Evolutionary conservation across 2,888 invertebrate species (phyloP).

Genomic region (Eumacrocentrus americanus): DNA sequence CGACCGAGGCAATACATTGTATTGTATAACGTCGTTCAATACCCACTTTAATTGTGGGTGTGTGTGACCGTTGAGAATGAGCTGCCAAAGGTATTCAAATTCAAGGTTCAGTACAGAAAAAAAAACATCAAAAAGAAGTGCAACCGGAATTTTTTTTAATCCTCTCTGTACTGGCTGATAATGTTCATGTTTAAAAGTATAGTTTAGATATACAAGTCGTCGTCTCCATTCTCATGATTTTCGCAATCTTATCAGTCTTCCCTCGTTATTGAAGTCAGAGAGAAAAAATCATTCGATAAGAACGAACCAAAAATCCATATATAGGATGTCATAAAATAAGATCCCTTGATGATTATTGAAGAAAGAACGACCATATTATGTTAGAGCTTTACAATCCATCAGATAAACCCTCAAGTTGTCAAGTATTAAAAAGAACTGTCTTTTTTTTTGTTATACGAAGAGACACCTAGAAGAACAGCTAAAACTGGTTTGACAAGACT

Average conservation of each 20-base stretch:
- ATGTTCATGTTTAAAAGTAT: neutral
- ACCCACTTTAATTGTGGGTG: slow-evolving; percentile 1
- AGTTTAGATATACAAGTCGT: neutral
- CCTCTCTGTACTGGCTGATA: neutral
- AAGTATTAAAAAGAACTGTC: no score
- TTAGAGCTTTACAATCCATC: no score
- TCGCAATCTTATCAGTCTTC: neutral
- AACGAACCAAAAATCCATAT: neutral
- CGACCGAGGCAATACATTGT: slow-evolving; percentile 5
- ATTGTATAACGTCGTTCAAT: neutral
- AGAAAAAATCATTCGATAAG: neutral
- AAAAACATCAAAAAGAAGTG: neutral
- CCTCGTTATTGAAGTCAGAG: neutral
- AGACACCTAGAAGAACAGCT: no score
- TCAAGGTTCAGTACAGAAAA: slow-evolving; percentile 3
- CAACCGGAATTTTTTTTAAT: neutral
- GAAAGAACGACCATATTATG: no score
- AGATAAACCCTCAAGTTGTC: no score
- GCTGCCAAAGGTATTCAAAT: slow-evolving; percentile 10
- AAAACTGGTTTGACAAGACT: no score
- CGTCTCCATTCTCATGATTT: neutral
- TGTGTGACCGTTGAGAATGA: neutral
- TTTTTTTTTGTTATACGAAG: no score
- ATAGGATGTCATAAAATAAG: no score
- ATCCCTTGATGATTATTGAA: no score